phyloP scores from a whole-genome alignment of 1,140 invertebrate species.

The Caenorhabditis briggsae region DNA sequence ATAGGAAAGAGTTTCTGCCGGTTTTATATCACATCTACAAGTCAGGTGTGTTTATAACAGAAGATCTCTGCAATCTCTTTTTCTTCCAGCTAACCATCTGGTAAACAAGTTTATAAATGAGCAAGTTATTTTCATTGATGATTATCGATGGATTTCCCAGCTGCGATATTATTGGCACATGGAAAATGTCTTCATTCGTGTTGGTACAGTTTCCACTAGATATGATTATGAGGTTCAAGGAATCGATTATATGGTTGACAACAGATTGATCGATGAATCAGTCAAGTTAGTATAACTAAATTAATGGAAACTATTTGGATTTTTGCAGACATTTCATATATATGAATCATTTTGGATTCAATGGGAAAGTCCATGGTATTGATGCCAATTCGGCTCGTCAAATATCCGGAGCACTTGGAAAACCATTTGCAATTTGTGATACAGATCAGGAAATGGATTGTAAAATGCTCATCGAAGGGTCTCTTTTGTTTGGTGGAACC shows the following conservation, averaged over 20 bases:
- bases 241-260: background rate
- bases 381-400: background rate
- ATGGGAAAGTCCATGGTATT: background rate
- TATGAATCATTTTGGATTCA: conserved; percentile 46
- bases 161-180: conserved; percentile 50
- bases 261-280: conserved; percentile 17
- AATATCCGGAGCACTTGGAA: background rate
- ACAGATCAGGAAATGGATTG: conserved; percentile 24
- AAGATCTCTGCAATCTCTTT: background rate
- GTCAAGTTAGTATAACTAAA: background rate
- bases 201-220: background rate
- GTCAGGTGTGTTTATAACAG: background rate
- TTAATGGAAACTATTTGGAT: background rate
- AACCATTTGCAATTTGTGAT: conserved; percentile 37
- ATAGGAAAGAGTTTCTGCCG: background rate
- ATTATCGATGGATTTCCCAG: conserved; percentile 37
- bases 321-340: conserved; percentile 2
- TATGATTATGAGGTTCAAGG: conserved; percentile 57
- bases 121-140: conserved; percentile 42
- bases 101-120: conserved; percentile 36
- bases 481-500: conserved; percentile 36
- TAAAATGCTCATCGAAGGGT: conserved; percentile 31
- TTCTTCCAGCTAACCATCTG: conserved; percentile 8
- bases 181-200: conserved; percentile 52
- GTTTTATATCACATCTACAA: conserved; percentile 37